Base-by-base conservation (phyloP, 1,140 invertebrate species). In the Lasaia peninsularis region DNA sequence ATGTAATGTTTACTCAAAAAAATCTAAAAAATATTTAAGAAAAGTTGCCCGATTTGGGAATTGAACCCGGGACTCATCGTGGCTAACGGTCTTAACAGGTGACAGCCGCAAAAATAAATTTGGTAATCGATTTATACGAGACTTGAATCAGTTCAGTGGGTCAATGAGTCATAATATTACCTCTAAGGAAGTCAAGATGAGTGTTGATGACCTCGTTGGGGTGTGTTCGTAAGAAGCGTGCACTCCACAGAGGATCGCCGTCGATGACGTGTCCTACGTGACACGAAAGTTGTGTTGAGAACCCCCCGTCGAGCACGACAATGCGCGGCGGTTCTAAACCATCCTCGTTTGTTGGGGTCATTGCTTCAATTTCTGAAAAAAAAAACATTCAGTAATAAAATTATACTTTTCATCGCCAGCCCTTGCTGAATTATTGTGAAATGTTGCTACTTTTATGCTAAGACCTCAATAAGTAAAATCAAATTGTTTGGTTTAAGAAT, bases 181-280 rank as follows among this genome's bases (percentile, higher is more conserved):
- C 89, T 85, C 86, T 91, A 12, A 96, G 78, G 76, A 94, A 97
- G 82, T 95, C 94, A 59, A 95, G 84, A 85, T 97, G 96, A 0
- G 94, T 93, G 63, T 93, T 88, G 32, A 94, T 90, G 52, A 97
- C 92, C 2, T 94, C 93, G 18, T 93, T 87, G 0, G 94, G 94
- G 74, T 96, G 88, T 0, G 92, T 92, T 53, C 91, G 89, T 32
- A 97, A 88, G 69, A 96, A 94, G 57, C 94, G 89, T 0, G 95
- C 93, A 52, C 94, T 95, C 96, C 96, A 97, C 7, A 97, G 78
- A 0, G 95, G 95, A 80, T 95, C 92, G 0, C 92, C 93, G 74
- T 94, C 93, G 37, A 94, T 92, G 34, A 91, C 91, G 63, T 93
- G 90, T 0, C 90, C 90, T 0, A 95, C 92, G 74, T 95, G 93